phyloP scores from a whole-genome alignment of 2,113 vertebrate species.

The Pardalotus punctatus region DNA sequence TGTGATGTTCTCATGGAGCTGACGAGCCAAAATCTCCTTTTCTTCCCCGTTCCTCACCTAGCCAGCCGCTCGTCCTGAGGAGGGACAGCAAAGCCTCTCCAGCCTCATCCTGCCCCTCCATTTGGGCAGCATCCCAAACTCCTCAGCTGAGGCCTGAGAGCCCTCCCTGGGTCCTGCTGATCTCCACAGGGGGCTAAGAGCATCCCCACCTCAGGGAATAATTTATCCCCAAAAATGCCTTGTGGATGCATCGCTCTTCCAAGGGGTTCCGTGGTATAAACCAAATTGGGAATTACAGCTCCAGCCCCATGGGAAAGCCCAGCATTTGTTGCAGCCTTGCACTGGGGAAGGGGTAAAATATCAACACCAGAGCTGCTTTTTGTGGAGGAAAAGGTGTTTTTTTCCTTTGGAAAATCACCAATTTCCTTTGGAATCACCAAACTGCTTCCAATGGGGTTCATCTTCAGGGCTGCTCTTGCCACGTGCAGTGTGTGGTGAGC shows the following conservation, averaged over 20 bases:
- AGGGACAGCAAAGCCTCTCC: rapidly evolving
- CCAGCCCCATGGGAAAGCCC: background rate
- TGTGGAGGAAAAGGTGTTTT: background rate
- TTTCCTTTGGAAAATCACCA: background rate
- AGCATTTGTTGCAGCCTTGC: background rate
- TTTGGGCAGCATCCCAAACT: background rate
- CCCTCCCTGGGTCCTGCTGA: rapidly evolving
- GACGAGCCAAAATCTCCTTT: background rate
- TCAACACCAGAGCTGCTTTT: background rate
- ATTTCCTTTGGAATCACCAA: background rate
- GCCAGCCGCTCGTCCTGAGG: rapidly evolving
- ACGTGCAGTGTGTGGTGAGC: background rate
- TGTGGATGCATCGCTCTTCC: rapidly evolving
- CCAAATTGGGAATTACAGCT: rapidly evolving
- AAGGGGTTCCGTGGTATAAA: background rate
- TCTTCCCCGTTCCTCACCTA: background rate
- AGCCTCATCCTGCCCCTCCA: background rate
- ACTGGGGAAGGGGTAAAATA: rapidly evolving
- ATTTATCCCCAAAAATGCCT: background rate
- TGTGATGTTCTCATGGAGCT: rapidly evolving
- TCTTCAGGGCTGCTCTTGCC: background rate
- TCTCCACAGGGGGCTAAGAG: background rate
- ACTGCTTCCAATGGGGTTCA: rapidly evolving
- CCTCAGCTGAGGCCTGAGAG: background rate
- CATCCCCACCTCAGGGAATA: background rate